Percentiles rank a stretch among this genome's conserved stretches.
These are phyloP conservation scores for Drosophila rhopaloa DNA, from an alignment of 1,140 invertebrate species.

Conservation along the genomic window DNA sequence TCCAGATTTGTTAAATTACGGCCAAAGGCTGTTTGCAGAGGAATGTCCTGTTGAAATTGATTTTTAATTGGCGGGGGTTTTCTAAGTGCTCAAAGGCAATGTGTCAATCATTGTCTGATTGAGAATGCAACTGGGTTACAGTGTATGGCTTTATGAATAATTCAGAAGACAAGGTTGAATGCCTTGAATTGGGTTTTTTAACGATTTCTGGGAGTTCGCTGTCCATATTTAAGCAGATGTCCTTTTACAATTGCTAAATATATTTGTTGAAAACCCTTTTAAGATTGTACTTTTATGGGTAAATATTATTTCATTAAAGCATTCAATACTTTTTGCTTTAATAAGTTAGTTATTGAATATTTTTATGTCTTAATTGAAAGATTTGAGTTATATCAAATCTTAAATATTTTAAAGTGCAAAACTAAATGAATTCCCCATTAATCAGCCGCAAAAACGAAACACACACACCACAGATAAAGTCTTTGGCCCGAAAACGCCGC, in stretches of 20 bases:
- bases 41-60: conserved; percentile 55
- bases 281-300: no score
- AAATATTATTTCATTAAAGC: no score
- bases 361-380: no score
- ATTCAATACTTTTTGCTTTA: no score
- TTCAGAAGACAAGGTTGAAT: conserved; percentile 17
- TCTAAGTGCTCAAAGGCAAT: conserved; percentile 14
- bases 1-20: conserved; percentile 79
- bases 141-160: conserved; percentile 29
- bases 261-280: no score
- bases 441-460: conserved; percentile 42
- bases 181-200: neutral
- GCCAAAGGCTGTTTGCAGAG: neutral
- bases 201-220: neutral
- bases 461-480: conserved; percentile 10
- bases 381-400: no score
- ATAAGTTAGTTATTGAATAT: no score
- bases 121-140: conserved; percentile 44
- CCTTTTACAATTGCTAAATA: neutral
- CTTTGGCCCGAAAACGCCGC: conserved; percentile 12
- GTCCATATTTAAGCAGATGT: neutral
- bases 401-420: neutral
- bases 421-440: conserved; percentile 25
- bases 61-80: conserved; percentile 56
- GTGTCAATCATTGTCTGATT: conserved; percentile 64